These are phyloP conservation scores for Acrobasis suavella DNA, from an alignment of 2,888 invertebrate genomes.

Conservation along the genomic window DNA sequence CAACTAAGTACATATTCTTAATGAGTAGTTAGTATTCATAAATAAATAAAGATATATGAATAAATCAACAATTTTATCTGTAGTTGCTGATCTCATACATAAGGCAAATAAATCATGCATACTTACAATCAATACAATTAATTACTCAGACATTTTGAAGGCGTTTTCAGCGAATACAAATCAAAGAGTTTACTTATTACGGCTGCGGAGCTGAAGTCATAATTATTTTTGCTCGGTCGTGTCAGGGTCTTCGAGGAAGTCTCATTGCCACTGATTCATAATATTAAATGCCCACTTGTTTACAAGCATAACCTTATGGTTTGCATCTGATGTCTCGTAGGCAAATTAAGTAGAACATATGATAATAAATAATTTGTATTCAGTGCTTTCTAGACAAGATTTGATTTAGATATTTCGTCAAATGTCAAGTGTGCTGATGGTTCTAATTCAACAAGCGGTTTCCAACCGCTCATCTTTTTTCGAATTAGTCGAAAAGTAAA, in stretches of 20 bases:
- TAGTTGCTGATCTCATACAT: neutral
- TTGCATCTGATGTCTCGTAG: neutral
- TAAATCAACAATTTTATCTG: too few relatives aligned
- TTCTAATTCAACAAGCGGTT: too few relatives aligned
- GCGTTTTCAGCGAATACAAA: conserved; percentile 7
- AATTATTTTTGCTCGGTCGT: conserved; percentile 42
- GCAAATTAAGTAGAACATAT: neutral
- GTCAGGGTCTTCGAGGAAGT: conserved; percentile 59
- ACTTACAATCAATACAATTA: neutral
- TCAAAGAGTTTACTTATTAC: conserved; percentile 12
- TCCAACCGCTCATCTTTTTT: too few relatives aligned
- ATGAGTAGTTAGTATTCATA: too few relatives aligned
- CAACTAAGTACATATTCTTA: too few relatives aligned
- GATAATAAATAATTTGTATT: too few relatives aligned
- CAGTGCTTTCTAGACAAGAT: too few relatives aligned
- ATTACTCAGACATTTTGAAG: conserved; percentile 23
- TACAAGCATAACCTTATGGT: neutral
- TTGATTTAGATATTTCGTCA: too few relatives aligned
- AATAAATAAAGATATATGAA: too few relatives aligned
- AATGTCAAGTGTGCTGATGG: too few relatives aligned
- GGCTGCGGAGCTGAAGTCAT: conserved; percentile 38
- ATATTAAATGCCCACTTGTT: conserved; percentile 23
- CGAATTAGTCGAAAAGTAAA: too few relatives aligned
- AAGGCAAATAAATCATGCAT: neutral
- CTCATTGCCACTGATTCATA: conserved; percentile 44